Conservation (phyloP, 2,113 vertebrate species). For the Piprites chloris region DNA sequence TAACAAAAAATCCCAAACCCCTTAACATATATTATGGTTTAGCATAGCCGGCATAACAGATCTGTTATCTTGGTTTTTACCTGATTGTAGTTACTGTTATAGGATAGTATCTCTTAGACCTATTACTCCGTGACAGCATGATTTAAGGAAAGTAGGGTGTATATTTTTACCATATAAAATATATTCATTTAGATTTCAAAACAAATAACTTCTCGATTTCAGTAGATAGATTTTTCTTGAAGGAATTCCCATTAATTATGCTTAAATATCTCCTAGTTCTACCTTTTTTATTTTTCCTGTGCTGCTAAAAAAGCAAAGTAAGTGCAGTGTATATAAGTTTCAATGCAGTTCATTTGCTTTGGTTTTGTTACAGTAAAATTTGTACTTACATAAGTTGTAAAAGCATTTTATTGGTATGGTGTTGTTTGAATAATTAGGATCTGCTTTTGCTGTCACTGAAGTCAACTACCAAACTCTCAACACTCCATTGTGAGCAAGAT, state of each 20-base stretch:
- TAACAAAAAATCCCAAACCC: neutral
- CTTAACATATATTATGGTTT: neutral
- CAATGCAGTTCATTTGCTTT: neutral
- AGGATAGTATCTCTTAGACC: neutral
- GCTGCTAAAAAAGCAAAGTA: neutral
- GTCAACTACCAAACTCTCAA: neutral
- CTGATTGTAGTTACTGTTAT: neutral
- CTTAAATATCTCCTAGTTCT: neutral
- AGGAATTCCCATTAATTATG: neutral
- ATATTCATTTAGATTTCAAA: neutral
- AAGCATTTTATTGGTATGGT: neutral
- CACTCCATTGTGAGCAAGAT: neutral
- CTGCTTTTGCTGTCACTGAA: neutral
- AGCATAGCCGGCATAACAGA: rapidly evolving
- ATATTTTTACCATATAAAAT: neutral
- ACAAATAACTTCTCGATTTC: neutral
- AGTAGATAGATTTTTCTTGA: neutral
- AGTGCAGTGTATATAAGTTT: neutral
- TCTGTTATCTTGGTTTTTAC: neutral
- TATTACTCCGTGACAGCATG: neutral
- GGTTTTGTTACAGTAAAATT: neutral
- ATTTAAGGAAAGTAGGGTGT: neutral
- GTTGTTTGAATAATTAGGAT: neutral
- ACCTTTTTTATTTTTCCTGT: neutral
- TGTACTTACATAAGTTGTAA: neutral